Evolutionary conservation across 1,140 invertebrate species (phyloP).

Genomic region (Listronotus oregonensis): DNA sequence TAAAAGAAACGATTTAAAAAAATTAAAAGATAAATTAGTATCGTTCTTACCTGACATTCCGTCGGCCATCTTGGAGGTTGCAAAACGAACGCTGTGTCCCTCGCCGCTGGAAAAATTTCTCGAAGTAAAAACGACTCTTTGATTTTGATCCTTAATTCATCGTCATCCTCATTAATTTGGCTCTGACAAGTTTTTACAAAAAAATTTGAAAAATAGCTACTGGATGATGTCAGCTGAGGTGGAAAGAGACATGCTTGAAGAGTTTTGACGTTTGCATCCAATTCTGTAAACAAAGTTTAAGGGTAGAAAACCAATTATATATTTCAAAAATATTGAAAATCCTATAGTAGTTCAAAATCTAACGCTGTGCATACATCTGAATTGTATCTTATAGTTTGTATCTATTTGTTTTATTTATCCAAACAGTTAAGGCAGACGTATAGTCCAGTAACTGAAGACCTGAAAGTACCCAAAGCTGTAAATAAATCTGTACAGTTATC

Average conservation of each 20-base stretch:
- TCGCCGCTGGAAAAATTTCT: constrained; percentile 70
- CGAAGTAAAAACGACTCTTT: constrained; percentile 55
- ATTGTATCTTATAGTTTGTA: too few relatives aligned
- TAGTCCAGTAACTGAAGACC: too few relatives aligned
- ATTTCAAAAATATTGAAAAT: too few relatives aligned
- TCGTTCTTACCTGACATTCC: constrained; percentile 75
- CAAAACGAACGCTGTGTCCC: constrained; percentile 66
- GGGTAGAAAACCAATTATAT: too few relatives aligned
- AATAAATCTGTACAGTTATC: too few relatives aligned
- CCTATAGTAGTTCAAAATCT: too few relatives aligned
- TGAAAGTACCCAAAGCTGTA: too few relatives aligned
- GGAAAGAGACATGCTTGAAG: constrained; percentile 40
- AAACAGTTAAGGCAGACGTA: too few relatives aligned
- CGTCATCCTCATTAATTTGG: constrained; percentile 28
- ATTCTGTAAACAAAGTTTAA: constrained; percentile 15
- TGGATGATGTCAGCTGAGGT: constrained; percentile 30
- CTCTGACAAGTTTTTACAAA: constrained; percentile 30
- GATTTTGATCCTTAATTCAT: constrained; percentile 32
- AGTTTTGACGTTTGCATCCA: constrained; percentile 33
- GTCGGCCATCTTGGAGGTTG: constrained; percentile 84
- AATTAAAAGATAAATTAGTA: too few relatives aligned
- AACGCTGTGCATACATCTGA: too few relatives aligned
- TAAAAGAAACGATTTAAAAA: too few relatives aligned
- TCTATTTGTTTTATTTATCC: too few relatives aligned
- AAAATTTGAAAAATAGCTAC: constrained; percentile 43